phyloP scores from a whole-genome alignment of 2,888 invertebrate species.

The Neocrepidodera transversa region DNA sequence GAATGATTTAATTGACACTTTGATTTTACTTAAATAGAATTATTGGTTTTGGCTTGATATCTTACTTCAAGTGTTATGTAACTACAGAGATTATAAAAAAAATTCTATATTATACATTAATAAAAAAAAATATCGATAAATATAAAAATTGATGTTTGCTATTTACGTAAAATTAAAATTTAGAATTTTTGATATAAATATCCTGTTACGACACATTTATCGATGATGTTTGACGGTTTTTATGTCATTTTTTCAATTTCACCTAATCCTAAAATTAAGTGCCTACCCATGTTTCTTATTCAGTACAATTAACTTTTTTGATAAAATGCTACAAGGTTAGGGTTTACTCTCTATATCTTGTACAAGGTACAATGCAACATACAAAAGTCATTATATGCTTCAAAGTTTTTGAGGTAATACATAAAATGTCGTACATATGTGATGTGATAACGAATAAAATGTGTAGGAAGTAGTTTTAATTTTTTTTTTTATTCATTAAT shows the following conservation, averaged over 20 bases:
- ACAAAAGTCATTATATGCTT: conserved; percentile 33
- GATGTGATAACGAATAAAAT: conserved; percentile 1
- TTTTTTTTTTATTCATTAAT: too few relatives aligned
- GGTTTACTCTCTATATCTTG: conserved; percentile 25
- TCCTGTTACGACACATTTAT: not conserved
- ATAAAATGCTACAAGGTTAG: conserved; percentile 35
- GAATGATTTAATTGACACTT: not conserved
- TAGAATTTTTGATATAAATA: too few relatives aligned
- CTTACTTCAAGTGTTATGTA: too few relatives aligned
- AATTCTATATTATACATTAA: too few relatives aligned
- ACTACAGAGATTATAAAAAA: too few relatives aligned
- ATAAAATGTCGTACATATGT: conserved; percentile 2
- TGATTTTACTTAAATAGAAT: too few relatives aligned
- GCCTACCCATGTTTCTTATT: conserved; percentile 27
- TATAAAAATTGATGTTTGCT: too few relatives aligned
- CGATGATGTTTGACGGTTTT: conserved; percentile 10
- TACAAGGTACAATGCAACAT: conserved; percentile 31
- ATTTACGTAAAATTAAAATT: too few relatives aligned
- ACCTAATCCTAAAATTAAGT: conserved; percentile 24
- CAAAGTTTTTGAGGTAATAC: conserved; percentile 15
- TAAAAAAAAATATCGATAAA: too few relatives aligned
- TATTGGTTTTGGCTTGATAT: too few relatives aligned
- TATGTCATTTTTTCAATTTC: not conserved
- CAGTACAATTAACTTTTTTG: conserved; percentile 29
- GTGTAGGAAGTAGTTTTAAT: not conserved